Evolutionary conservation across 2,113 vertebrate genomes (phyloP), one percentile per base, ranked within the genome.

Genomic region (Trochalopteron elliotii): DNA sequence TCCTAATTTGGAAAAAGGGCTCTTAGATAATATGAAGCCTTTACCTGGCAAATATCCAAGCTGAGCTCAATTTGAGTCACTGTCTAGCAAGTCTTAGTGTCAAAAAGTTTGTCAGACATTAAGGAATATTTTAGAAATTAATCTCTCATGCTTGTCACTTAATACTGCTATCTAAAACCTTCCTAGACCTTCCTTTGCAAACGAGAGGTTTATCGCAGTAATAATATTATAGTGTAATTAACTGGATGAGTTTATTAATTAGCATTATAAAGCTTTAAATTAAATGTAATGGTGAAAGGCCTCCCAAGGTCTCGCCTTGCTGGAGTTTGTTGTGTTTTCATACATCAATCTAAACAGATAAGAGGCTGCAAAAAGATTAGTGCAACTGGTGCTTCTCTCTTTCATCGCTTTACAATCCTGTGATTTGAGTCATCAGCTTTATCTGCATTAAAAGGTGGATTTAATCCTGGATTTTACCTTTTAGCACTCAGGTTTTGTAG

Each of bases 181-280:
- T 88, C 64, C 63, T 83, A 91, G 78, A 42, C 70, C 70, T 72
- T 94, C 37, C 55, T 96, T 83, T 87, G 71, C 96, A 96, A 95
- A 94, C 90, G 93, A 75, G 79, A 80, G 28, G 60, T 95, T 96
- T 96, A 92, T 96, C 76, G 89, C 4, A 0, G 22, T 75, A 77
- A 67, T 33, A 83, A 57, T 93, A 95, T 71, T 53, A 42, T 11
- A 64, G 23, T 64, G 76, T 90, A 95, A 94, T 96, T 94, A 95
- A 89, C 72, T 77, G 72, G 63, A 94, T 95, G 76, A 91, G 68
- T 92, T 90, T 92, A 61, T 94, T 92, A 93, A 93, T 95, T 93
- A 92, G 44, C 72, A 59, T 87, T 86, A 77, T 90, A 78, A 95
- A 94, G 81, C 65, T 77, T 83, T 50, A 70, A 93, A 85, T 93